Conservation (phyloP, 2,797 vertebrate genomes). For the Manis crassicaudata region DNA sequence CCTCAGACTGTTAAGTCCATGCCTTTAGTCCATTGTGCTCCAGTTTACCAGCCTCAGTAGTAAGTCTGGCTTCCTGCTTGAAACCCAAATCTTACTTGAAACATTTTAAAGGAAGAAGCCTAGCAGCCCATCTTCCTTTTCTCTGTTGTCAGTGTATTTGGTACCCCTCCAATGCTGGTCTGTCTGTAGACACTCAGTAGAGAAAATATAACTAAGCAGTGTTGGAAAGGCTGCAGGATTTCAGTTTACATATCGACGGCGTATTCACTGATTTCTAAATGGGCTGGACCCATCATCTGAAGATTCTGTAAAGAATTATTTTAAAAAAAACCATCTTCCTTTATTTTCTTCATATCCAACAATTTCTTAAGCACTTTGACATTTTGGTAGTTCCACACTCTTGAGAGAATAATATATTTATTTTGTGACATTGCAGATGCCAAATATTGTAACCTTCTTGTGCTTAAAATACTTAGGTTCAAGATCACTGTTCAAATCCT, state of each 20-base stretch:
- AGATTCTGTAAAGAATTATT: conserved; percentile 77
- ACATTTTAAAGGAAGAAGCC: conserved; percentile 60
- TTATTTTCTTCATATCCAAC: conserved; percentile 79
- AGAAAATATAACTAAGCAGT: conserved; percentile 57
- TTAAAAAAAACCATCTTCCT: conserved; percentile 76
- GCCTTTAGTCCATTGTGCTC: background rate
- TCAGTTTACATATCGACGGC: conserved; percentile 60
- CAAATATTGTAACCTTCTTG: conserved; percentile 70
- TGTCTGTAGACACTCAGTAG: conserved; percentile 67
- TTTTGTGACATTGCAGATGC: conserved; percentile 86
- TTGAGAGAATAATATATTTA: conserved; percentile 82
- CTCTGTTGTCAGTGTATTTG: background rate
- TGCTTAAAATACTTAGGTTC: conserved; percentile 37
- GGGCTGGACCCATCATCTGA: conserved; percentile 86
- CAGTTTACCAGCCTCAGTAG: conserved; percentile 28
- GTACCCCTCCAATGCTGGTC: conserved; percentile 73
- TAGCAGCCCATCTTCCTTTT: conserved; percentile 42
- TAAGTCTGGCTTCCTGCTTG: conserved; percentile 49
- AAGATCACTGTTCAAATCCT: background rate
- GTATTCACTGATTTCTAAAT: conserved; percentile 67
- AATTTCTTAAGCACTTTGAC: conserved; percentile 83
- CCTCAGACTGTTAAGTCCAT: background rate
- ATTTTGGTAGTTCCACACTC: conserved; percentile 79
- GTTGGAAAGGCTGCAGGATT: conserved; percentile 63
- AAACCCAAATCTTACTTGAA: conserved; percentile 27